Evolutionary conservation across 2,113 vertebrate genomes (phyloP), one percentile per base, ranked within the genome.

Genomic region (Anthoscopus minutus): DNA sequence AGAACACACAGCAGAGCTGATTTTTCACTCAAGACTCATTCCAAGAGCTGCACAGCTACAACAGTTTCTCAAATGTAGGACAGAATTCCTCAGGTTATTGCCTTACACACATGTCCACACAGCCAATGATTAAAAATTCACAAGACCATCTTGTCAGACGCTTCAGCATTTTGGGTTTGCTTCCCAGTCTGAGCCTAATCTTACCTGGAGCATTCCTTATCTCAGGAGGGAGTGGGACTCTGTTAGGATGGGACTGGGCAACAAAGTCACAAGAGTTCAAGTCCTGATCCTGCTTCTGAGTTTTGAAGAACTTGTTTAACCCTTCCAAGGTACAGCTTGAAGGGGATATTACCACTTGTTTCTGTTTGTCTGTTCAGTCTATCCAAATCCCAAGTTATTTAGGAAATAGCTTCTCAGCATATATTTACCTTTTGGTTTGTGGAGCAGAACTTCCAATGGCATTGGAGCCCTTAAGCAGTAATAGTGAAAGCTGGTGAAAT

Each of bases 61-160:
- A 23, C 10, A 44, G 67, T 88, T 94, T 74, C 89, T 61, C 70
- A 77, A 96, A 97, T 91, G 78, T 96, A 95, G 96, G 96, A 51
- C 87, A 96, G 81, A 77, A 66, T 69, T 95, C 94, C 91, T 94
- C 84, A 88, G 91, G 92, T 96, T 93, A 93, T 88, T 95, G 91
- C 92, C 73, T 92, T 85, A 83, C 82, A 66, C 84, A 57, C 61
- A 40, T 8, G 61, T 87, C 80, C 86, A 56, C 66, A 30, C n/a
- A 84, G 94, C 92, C 95, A 96, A 70, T 0, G 0, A 95, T 97
- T 91, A 97, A 96, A 95, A 94, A 96, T 96, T 96, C 89, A 97
- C 64, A 42, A 96, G 92, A 96, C 83, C 94, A 97, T 93, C 86
- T 95, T 95, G 93, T 76, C 69, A 33, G 38, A 65, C 0, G 3